Conservation (phyloP, 2,888 invertebrate species). For the Andrena marginata region DNA sequence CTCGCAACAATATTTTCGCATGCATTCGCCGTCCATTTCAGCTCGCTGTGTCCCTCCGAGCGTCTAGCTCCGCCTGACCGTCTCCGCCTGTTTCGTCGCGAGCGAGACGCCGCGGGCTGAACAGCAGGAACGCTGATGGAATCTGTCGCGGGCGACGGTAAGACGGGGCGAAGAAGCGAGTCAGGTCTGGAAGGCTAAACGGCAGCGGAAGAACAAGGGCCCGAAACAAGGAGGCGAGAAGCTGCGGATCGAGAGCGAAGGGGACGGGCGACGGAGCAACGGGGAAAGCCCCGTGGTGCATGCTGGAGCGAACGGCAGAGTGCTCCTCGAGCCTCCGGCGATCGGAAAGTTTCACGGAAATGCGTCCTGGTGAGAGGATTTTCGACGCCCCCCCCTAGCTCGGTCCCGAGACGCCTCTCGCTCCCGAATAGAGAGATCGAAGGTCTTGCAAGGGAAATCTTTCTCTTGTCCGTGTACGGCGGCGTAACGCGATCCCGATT, state of each 20-base stretch:
- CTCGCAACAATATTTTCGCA: not conserved
- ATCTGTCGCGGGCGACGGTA: conserved; percentile 45
- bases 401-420: conserved; percentile 21
- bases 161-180: not conserved
- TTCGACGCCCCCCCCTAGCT: conserved; percentile 52
- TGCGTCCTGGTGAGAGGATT: conserved; percentile 63
- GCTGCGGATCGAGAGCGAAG: conserved; percentile 7
- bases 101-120: conserved; percentile 42
- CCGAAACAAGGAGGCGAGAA: conserved; percentile 37
- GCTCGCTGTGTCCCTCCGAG: not conserved
- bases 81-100: conserved; percentile 26
- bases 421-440: conserved; percentile 29
- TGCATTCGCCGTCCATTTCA: not conserved
- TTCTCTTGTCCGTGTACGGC: conserved; percentile 5
- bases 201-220: conserved; percentile 27
- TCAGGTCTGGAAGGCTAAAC: conserved; percentile 49
- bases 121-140: conserved; percentile 43
- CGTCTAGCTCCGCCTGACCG: conserved; percentile 18
- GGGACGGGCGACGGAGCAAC: conserved; percentile 14
- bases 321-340: conserved; percentile 66
- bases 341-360: conserved; percentile 71
- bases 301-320: conserved; percentile 32
- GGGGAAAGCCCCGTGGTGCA: conserved; percentile 34
- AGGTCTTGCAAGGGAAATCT: conserved; percentile 32
- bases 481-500: conserved; percentile 33